Percentiles rank a stretch among this genome's conserved stretches.
Conservation (phyloP, 2,888 invertebrate genomes). For the Drosophila pseudotakahashii region DNA sequence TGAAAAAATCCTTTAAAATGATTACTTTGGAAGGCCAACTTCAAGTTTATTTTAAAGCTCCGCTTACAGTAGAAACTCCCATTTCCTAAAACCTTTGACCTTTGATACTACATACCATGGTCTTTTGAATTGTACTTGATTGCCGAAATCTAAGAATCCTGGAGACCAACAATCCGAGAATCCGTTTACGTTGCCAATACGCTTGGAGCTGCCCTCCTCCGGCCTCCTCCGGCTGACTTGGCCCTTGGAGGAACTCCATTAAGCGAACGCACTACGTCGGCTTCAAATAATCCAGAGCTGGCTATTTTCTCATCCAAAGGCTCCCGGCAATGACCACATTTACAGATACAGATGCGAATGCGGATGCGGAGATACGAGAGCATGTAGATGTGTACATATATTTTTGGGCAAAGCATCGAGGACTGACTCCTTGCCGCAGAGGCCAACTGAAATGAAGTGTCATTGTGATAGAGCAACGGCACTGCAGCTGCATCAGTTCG, state of each 20-base stretch:
- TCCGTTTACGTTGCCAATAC: slow-evolving; percentile 34
- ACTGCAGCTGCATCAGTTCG: slow-evolving; percentile 57
- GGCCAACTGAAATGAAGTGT: slow-evolving; percentile 79
- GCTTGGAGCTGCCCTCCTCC: slow-evolving; percentile 18
- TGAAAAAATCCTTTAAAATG: too few relatives aligned
- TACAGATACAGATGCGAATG: slow-evolving; percentile 7
- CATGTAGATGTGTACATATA: slow-evolving; percentile 40
- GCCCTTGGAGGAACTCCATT: slow-evolving; percentile 30
- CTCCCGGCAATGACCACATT: slow-evolving; percentile 41
- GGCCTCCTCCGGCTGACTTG: not conserved
- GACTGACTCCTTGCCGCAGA: slow-evolving; percentile 61
- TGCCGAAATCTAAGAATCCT: slow-evolving; percentile 11
- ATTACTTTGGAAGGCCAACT: too few relatives aligned
- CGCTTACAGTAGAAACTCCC: not conserved
- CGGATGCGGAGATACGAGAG: slow-evolving; percentile 1
- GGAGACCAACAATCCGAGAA: slow-evolving; percentile 10
- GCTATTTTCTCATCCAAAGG: slow-evolving; percentile 47
- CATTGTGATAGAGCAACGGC: slow-evolving; percentile 76
- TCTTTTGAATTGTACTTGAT: not conserved
- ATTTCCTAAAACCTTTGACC: not conserved
- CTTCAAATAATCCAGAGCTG: slow-evolving; percentile 47
- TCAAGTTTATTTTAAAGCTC: not conserved
- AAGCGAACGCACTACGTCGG: slow-evolving; percentile 51
- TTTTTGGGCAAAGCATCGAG: slow-evolving; percentile 55
- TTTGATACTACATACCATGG: slow-evolving; percentile 1